Evolutionary conservation across 2,888 invertebrate species (phyloP).

Genomic region (Erannis defoliaria): DNA sequence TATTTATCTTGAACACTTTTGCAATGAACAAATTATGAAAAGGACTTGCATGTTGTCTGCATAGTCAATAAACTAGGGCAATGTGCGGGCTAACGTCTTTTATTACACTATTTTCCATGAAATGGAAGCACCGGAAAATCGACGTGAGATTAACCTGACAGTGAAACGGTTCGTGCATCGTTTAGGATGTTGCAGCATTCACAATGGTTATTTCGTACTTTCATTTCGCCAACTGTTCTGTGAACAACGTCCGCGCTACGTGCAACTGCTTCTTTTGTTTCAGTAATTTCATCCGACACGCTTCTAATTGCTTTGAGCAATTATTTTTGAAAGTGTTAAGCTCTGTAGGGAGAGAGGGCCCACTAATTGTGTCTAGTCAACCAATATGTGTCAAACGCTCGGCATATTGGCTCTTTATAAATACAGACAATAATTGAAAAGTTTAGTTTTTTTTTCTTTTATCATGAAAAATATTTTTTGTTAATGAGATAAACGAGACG

Average conservation of each 20-base stretch:
- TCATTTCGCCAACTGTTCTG: background rate
- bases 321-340: too few species aligned
- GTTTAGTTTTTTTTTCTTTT: too few species aligned
- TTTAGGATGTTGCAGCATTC: conserved; percentile 10
- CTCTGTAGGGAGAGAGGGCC: too few species aligned
- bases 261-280: background rate
- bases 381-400: too few species aligned
- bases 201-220: background rate
- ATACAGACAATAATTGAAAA: too few species aligned
- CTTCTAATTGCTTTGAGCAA: too few species aligned
- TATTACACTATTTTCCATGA: conserved; percentile 20
- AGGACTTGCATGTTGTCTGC: background rate
- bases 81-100: conserved; percentile 13
- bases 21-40: background rate
- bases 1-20: too few species aligned
- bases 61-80: conserved; percentile 5
- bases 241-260: background rate
- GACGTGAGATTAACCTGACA: conserved; percentile 14
- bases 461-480: too few species aligned
- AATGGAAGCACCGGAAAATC: conserved; percentile 19
- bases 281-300: background rate
- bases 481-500: too few species aligned
- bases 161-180: conserved; percentile 11
- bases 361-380: too few species aligned
- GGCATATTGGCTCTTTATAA: too few species aligned